Conservation (phyloP, 1,140 invertebrate species). For the Aphelenchoides besseyi region DNA sequence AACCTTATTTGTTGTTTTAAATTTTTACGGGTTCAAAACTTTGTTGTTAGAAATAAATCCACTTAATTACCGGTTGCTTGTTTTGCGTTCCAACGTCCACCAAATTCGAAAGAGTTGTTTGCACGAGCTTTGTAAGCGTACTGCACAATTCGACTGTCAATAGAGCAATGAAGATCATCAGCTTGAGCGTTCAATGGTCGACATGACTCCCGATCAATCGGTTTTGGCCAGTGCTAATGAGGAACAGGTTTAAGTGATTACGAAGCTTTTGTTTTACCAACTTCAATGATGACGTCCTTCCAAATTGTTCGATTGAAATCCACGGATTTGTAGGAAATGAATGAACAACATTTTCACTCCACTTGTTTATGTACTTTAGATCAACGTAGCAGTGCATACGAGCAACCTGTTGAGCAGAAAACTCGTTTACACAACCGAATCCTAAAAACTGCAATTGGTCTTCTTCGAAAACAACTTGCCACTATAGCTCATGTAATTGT, state of each 20-base stretch:
- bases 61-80: slow-evolving; percentile 54
- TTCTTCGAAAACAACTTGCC: slow-evolving; percentile 37
- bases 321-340: not conserved
- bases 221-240: slow-evolving; percentile 23
- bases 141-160: slow-evolving; percentile 43
- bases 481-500: slow-evolving; percentile 64
- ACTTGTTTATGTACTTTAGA: slow-evolving; percentile 57
- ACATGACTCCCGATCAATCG: slow-evolving; percentile 2
- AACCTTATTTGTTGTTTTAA: not conserved
- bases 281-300: not conserved
- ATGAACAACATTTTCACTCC: not conserved
- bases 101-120: slow-evolving; percentile 24
- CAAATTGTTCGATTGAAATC: not conserved
- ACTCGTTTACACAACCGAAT: slow-evolving; percentile 59
- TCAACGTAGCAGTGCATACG: slow-evolving; percentile 64
- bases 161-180: slow-evolving; percentile 38
- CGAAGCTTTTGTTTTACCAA: too few species aligned
- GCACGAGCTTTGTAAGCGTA: slow-evolving; percentile 51
- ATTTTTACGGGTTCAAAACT: slow-evolving; percentile 13
- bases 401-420: slow-evolving; percentile 61
- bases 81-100: slow-evolving; percentile 37
- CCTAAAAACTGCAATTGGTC: slow-evolving; percentile 38
- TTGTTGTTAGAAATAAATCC: not conserved
- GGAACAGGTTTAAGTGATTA: too few species aligned
- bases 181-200: slow-evolving; percentile 14